Conservation (phyloP, 2,113 vertebrate genomes). For the Apodemus speciosus region DNA sequence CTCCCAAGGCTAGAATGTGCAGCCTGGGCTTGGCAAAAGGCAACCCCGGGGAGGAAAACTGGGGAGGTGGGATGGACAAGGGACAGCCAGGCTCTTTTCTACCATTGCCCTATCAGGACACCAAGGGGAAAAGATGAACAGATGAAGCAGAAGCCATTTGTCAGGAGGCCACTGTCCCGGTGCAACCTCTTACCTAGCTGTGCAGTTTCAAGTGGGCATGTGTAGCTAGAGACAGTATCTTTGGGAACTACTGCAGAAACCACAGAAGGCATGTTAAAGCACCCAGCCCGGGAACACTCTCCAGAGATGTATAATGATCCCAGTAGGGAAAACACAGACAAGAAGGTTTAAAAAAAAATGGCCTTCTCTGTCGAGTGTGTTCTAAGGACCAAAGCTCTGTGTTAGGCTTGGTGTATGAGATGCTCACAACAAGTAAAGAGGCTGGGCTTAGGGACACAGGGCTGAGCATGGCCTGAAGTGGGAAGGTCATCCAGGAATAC, state of each 20-base stretch:
- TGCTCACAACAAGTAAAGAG: not conserved
- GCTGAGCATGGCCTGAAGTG: not conserved
- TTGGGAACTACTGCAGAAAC: not conserved
- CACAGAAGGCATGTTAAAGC: not conserved
- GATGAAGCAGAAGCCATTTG: not conserved
- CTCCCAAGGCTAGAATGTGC: not conserved
- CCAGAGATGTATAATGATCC: not conserved
- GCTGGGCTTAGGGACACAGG: not conserved
- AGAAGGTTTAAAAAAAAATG: not conserved
- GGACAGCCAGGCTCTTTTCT: not conserved
- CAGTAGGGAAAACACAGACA: not conserved
- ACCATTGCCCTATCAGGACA: not conserved
- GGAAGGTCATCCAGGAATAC: not conserved
- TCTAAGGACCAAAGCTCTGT: not conserved
- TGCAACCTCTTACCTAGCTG: not conserved
- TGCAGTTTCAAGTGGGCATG: not conserved
- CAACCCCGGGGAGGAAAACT: not conserved
- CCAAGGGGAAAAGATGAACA: not conserved
- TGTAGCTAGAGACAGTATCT: not conserved
- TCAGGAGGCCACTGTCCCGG: not conserved
- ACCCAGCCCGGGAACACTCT: not conserved
- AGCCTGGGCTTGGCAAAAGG: not conserved
- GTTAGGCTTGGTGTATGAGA: not conserved
- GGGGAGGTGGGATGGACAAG: not conserved
- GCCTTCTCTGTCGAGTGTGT: not conserved